A percentile compares a stretch with the other conserved stretches of the same genome.
phyloP scores from a whole-genome alignment of 1,140 invertebrate species.

The Cryptotermes secundus region DNA sequence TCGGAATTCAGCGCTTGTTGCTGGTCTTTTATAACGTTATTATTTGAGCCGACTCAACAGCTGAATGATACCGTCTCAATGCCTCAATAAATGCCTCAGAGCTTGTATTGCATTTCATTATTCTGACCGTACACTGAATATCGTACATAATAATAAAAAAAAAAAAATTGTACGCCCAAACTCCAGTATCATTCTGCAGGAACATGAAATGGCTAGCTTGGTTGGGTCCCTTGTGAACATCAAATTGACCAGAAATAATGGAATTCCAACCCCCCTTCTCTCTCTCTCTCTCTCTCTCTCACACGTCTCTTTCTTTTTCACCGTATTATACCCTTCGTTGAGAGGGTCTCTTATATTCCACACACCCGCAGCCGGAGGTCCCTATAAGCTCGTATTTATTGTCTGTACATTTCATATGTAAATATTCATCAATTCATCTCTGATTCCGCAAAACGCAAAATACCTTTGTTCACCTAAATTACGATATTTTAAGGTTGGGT shows the following conservation, averaged over 20 bases:
- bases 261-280: background rate
- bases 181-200: background rate
- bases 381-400: background rate
- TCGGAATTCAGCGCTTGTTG: no score
- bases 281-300: no score
- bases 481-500: no score
- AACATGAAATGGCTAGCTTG: background rate
- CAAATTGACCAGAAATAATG: constrained; percentile 17
- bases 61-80: background rate
- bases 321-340: background rate
- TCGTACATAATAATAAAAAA: background rate
- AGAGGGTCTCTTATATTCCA: background rate
- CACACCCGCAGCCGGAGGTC: no score
- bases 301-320: no score
- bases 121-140: background rate
- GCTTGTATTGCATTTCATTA: background rate
- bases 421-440: background rate
- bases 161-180: background rate
- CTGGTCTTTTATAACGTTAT: background rate
- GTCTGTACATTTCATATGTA: background rate
- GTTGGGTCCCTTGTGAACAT: background rate
- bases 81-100: constrained; percentile 16
- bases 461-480: no score
- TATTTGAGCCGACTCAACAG: background rate
- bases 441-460: no score